Percentiles rank a stretch among this genome's conserved stretches.
Evolutionary conservation across 2,113 vertebrate genomes (phyloP).

Genomic region (Rhea americana): DNA sequence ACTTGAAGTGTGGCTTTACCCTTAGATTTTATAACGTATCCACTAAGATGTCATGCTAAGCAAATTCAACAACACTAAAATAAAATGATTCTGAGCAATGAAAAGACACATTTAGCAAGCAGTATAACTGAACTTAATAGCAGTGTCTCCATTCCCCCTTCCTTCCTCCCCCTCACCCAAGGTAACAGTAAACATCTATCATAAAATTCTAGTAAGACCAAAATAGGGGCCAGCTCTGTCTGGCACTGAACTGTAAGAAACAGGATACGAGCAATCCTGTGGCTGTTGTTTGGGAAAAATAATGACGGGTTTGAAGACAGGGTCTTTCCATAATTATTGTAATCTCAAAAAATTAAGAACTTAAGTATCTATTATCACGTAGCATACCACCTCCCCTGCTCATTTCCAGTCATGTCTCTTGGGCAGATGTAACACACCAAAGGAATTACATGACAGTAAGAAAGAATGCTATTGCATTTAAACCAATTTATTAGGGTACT

Average conservation of each 20-base stretch:
- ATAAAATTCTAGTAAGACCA: neutral
- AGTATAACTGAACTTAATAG: neutral
- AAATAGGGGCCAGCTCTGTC: neutral
- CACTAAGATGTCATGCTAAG: neutral
- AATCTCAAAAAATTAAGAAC: neutral
- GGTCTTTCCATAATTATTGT: neutral
- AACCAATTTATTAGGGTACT: neutral
- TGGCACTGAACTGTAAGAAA: neutral
- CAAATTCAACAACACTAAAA: neutral
- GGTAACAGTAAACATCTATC: neutral
- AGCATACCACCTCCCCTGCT: neutral
- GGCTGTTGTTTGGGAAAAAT: constrained; percentile 12
- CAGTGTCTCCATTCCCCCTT: neutral
- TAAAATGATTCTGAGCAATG: neutral
- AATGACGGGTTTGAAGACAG: neutral
- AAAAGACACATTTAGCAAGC: neutral
- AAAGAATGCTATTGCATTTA: neutral
- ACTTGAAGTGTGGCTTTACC: neutral
- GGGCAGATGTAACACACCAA: neutral
- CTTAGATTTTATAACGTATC: neutral
- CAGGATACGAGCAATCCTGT: neutral
- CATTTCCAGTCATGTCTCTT: neutral
- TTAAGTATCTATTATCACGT: neutral
- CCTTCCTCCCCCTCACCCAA: neutral
- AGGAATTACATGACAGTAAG: neutral